Conservation (phyloP, 2,797 vertebrate genomes). For the Zalophus californianus region DNA sequence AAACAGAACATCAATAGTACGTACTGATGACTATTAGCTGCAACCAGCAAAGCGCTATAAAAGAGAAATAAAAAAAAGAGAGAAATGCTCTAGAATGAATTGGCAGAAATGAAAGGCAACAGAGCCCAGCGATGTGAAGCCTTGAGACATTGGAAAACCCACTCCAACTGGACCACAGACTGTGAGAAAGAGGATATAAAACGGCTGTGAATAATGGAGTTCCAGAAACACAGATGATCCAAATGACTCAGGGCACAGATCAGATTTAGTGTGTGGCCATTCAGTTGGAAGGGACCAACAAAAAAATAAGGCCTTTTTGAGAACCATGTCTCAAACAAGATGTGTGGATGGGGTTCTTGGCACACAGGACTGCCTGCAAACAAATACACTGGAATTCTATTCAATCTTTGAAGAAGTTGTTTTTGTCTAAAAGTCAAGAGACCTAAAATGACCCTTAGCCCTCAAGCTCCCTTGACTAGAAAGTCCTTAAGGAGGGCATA, state of each 20-base stretch:
- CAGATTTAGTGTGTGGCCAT: neutral
- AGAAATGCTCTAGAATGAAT: neutral
- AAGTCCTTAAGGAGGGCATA: neutral
- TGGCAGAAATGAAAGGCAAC: conserved; percentile 1
- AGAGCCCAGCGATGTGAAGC: neutral
- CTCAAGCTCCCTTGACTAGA: neutral
- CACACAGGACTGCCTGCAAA: neutral
- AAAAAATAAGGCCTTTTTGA: conserved; percentile 11
- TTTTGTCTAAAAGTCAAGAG: neutral
- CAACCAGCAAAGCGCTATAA: neutral
- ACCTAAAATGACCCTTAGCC: neutral
- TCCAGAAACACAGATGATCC: neutral
- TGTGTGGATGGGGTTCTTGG: neutral
- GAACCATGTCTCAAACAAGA: neutral
- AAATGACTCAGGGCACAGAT: neutral
- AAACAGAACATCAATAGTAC: neutral
- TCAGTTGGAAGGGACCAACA: neutral
- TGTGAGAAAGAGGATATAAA: conserved; percentile 1
- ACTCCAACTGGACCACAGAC: neutral
- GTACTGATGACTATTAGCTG: neutral
- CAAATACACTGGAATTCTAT: neutral
- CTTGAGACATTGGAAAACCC: neutral
- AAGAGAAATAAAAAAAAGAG: neutral
- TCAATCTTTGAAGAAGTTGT: neutral
- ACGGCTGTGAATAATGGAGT: neutral